Evolutionary conservation across 2,113 vertebrate species (phyloP).

Genomic region (Upupa epops): DNA sequence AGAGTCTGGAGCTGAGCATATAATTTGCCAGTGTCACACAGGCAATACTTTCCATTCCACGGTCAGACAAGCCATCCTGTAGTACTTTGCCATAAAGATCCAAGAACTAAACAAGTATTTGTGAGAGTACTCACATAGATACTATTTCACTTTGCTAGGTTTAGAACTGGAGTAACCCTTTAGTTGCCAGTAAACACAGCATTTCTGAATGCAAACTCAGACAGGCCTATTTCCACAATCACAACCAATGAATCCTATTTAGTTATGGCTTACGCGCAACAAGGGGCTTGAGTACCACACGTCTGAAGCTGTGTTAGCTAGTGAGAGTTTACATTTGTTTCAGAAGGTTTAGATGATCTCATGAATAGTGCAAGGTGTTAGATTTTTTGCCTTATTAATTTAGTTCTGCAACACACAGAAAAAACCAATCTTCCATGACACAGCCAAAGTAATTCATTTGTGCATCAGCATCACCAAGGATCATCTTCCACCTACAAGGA

Average conservation of each 20-base stretch:
- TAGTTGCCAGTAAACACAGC: neutral
- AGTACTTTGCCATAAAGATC: neutral
- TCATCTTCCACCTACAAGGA: slow-evolving; percentile 33
- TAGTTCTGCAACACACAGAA: neutral
- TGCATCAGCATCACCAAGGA: neutral
- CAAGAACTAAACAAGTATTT: neutral
- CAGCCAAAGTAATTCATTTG: neutral
- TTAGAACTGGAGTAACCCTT: neutral
- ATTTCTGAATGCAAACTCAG: neutral
- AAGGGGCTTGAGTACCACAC: neutral
- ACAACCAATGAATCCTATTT: neutral
- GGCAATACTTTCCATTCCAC: neutral
- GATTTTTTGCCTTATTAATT: neutral
- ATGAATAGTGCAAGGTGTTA: neutral
- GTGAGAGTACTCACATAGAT: neutral
- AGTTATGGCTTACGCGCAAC: neutral
- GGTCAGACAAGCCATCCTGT: neutral
- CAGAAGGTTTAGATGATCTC: neutral
- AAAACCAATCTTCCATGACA: neutral
- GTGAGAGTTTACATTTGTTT: neutral
- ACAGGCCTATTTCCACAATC: neutral
- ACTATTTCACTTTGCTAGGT: neutral
- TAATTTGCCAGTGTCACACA: neutral
- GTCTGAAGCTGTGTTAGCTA: neutral
- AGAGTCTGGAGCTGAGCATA: neutral